phyloP scores from a whole-genome alignment of 2,113 vertebrate genomes.

The Otis tarda region DNA sequence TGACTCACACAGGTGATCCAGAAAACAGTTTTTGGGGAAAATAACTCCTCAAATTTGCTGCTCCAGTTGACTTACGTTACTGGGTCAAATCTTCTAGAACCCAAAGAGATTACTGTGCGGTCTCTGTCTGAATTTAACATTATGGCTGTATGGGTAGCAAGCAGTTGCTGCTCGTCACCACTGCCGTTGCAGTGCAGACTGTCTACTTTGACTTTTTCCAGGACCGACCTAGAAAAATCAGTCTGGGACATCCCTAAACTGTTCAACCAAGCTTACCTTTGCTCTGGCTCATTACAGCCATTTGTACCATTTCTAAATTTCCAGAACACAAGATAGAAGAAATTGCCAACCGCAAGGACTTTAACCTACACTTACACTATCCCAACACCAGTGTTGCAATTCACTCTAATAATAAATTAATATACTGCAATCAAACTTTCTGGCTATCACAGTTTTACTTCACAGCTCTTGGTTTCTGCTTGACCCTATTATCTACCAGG shows the following conservation, averaged over 20 bases:
- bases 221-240: not conserved
- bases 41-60: not conserved
- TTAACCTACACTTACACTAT: not conserved
- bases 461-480: not conserved
- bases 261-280: not conserved
- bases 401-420: not conserved
- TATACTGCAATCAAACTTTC: not conserved
- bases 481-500: not conserved
- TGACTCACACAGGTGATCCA: rapidly evolving
- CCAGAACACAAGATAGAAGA: not conserved
- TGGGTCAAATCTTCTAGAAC: not conserved
- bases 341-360: not conserved
- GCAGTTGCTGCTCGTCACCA: rapidly evolving
- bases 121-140: not conserved
- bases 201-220: not conserved
- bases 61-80: not conserved
- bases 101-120: rapidly evolving
- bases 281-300: not conserved
- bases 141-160: not conserved
- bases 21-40: not conserved
- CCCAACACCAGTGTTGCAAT: not conserved
- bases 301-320: not conserved
- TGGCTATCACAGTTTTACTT: not conserved
- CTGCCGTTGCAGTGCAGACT: not conserved
- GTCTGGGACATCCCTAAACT: not conserved